Base-by-base conservation (phyloP, 2,797 vertebrate genomes). In the Takifugu rubripes region DNA sequence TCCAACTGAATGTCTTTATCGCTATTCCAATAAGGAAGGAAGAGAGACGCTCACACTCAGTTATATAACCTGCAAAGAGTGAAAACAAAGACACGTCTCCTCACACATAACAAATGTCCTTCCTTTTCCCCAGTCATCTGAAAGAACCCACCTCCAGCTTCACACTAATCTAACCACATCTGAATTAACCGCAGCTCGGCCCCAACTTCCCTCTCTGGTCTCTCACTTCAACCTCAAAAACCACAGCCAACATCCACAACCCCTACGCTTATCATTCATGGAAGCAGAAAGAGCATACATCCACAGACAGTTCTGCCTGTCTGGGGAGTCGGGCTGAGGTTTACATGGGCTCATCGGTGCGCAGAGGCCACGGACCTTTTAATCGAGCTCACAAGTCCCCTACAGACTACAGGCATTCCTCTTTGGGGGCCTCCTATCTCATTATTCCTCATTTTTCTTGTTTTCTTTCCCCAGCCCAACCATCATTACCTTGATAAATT, bases 401-500 rank as follows among this genome's bases (percentile, higher is more conserved):
- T 51, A n/a, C 44, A 64, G 75, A 79, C 70, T 57, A 21, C 53
- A 76, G 46, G 60, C 67, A 61, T 70, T 75, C 72, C 59, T 77
- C 77, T 71, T 31, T 11, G 24, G 31, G 75, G 61, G 63, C 16
- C 68, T 77, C 66, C 67, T 61, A 85, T 87, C 82, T 86, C 83
- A 84, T 87, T 84, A 84, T 83, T 83, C 72, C 79, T 68, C 49
- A 54, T 61, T 46, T 61, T 74, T 61, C 72, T 72, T 87, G 78
- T 88, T 88, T 87, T 85, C 76, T 80, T 88, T 87, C 70, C 60
- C 75, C 49, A 69, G 59, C 80, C 81, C 76, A 82, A 81, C 84
- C 73, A 83, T 86, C 88, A 88, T 88, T 90, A 89, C 82, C 72
- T 79, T 88, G 89, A 89, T 86, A 86, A 88, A 88, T 88, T 84